phyloP scores from a whole-genome alignment of 2,113 vertebrate genomes.

The Pomatorhinus ruficollis region DNA sequence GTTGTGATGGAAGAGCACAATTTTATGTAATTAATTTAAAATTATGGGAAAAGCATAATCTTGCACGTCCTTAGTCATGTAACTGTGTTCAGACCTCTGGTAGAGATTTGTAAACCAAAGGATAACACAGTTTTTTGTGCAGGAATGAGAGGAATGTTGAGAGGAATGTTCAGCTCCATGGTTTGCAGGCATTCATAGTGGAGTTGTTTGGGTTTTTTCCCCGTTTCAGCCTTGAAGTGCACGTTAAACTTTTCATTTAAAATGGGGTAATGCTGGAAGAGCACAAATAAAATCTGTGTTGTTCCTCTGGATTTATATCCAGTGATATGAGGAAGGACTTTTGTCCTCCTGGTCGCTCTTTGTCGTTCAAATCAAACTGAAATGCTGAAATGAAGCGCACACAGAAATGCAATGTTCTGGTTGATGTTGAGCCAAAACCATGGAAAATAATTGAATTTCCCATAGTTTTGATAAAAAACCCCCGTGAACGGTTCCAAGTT shows the following conservation, averaged over 20 bases:
- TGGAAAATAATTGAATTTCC: constrained; percentile 41
- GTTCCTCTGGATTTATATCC: background rate
- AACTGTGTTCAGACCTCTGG: background rate
- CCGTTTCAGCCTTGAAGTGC: background rate
- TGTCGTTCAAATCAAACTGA: background rate
- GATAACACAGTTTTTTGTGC: fast-evolving
- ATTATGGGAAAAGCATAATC: background rate
- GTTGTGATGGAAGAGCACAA: fast-evolving
- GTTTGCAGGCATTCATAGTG: background rate
- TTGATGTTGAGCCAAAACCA: background rate
- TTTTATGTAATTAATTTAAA: background rate
- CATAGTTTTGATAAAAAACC: background rate
- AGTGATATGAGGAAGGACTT: background rate
- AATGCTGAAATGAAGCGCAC: background rate
- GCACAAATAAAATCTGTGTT: background rate
- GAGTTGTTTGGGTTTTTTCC: background rate
- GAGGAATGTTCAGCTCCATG: background rate
- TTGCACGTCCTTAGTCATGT: background rate
- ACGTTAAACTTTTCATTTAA: background rate
- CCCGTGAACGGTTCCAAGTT: background rate
- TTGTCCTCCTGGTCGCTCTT: background rate
- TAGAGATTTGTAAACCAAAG: background rate
- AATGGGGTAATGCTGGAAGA: background rate
- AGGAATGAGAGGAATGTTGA: background rate
- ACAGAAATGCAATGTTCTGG: background rate